Evolutionary conservation across 2,888 invertebrate species (phyloP).

Genomic region (Drosophila sordidula): DNA sequence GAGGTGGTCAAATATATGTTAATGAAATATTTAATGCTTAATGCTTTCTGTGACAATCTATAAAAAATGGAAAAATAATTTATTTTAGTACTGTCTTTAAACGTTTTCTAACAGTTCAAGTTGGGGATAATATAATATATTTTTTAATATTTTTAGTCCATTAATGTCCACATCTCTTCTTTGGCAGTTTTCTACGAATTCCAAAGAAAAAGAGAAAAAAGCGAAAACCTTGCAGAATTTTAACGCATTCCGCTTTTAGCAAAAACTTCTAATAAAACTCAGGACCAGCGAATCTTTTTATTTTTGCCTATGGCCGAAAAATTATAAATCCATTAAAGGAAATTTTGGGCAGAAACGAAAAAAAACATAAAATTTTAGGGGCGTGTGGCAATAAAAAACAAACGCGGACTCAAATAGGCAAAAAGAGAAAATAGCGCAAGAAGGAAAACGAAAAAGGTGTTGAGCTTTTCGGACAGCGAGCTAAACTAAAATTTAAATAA

Average conservation of each 20-base stretch:
- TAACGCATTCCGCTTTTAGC: neutral
- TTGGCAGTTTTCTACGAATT: too few relatives aligned
- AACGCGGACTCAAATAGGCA: conserved; percentile 29
- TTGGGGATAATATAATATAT: too few relatives aligned
- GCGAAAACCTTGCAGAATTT: too few relatives aligned
- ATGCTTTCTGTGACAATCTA: too few relatives aligned
- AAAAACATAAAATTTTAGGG: conserved; percentile 51
- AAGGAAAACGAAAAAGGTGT: conserved; percentile 3
- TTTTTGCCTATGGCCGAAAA: conserved; percentile 22
- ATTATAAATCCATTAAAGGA: conserved; percentile 53
- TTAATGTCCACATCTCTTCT: too few relatives aligned
- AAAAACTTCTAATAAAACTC: conserved; percentile 1
- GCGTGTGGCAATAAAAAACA: conserved; percentile 52
- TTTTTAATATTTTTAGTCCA: too few relatives aligned
- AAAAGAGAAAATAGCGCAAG: conserved; percentile 8
- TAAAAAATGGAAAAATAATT: too few relatives aligned
- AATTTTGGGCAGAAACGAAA: neutral
- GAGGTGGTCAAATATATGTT: too few relatives aligned
- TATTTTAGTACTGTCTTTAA: too few relatives aligned
- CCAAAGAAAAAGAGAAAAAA: too few relatives aligned
- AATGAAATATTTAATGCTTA: too few relatives aligned
- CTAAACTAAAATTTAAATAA: neutral
- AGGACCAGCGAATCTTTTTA: neutral
- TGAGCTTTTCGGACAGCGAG: neutral
- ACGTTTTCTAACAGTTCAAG: too few relatives aligned